phyloP scores from a whole-genome alignment of 2,113 vertebrate genomes.

The Myrmophylax atrothorax region DNA sequence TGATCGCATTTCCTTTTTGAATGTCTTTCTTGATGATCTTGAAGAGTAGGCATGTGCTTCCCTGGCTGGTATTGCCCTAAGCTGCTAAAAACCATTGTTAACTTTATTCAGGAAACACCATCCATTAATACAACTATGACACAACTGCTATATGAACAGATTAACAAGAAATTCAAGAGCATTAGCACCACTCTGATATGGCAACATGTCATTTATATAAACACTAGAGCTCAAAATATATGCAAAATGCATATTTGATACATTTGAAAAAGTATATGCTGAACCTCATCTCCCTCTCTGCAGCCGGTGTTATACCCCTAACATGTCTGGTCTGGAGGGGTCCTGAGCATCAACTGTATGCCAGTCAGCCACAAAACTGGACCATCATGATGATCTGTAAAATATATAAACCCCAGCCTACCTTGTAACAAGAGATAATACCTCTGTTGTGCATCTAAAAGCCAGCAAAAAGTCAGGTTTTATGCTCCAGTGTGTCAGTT shows the following conservation, averaged over 20 bases:
- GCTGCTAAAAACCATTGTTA: neutral
- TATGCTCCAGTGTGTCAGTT: neutral
- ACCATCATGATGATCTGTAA: conserved; percentile 6
- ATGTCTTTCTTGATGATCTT: neutral
- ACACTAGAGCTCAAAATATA: neutral
- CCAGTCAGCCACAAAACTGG: neutral
- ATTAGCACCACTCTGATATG: neutral
- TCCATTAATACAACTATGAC: neutral
- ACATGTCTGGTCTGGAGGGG: neutral
- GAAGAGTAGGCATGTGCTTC: neutral
- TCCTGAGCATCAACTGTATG: neutral
- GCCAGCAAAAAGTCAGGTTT: neutral
- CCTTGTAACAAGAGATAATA: neutral
- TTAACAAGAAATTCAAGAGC: neutral
- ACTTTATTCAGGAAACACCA: neutral
- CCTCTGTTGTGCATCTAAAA: neutral
- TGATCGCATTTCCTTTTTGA: neutral
- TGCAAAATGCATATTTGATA: neutral
- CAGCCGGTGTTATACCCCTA: neutral
- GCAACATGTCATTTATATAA: neutral
- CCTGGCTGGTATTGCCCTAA: neutral
- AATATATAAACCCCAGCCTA: neutral
- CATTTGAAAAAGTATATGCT: neutral
- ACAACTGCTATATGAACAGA: neutral
- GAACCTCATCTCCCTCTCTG: neutral